Conservation (phyloP, 2,113 vertebrate species). For the Cinclus cinclus region DNA sequence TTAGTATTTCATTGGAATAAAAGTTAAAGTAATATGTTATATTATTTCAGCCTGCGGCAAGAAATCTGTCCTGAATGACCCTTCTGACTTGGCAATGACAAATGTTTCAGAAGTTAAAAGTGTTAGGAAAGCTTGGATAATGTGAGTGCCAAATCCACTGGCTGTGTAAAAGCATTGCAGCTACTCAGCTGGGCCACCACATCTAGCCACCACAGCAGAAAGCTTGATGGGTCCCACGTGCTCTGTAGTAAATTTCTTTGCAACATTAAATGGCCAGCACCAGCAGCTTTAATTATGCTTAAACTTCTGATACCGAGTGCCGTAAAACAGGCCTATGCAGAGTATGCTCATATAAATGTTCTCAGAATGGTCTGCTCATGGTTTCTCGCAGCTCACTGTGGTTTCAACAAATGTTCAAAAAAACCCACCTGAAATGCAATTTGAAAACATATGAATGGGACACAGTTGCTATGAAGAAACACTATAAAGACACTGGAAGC, state of each 20-base stretch:
- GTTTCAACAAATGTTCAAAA: background rate
- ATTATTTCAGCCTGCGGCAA: background rate
- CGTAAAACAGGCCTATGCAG: background rate
- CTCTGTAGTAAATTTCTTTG: background rate
- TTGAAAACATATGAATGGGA: background rate
- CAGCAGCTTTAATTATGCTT: background rate
- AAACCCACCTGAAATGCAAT: background rate
- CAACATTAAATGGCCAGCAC: background rate
- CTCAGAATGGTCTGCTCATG: background rate
- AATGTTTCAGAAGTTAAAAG: background rate
- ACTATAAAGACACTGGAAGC: background rate
- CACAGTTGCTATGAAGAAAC: background rate
- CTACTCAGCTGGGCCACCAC: background rate
- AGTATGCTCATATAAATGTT: background rate
- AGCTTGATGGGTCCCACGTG: fast-evolving
- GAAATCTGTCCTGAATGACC: background rate
- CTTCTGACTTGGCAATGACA: background rate
- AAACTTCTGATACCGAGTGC: background rate
- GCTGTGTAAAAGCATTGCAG: background rate
- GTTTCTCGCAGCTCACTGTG: background rate
- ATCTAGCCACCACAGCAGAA: background rate
- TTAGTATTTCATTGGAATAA: background rate
- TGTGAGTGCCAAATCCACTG: background rate
- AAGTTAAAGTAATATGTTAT: background rate
- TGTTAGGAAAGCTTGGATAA: background rate